Evolutionary conservation across 2,113 vertebrate genomes (phyloP).

Genomic region (Callocephalon fimbriatum): DNA sequence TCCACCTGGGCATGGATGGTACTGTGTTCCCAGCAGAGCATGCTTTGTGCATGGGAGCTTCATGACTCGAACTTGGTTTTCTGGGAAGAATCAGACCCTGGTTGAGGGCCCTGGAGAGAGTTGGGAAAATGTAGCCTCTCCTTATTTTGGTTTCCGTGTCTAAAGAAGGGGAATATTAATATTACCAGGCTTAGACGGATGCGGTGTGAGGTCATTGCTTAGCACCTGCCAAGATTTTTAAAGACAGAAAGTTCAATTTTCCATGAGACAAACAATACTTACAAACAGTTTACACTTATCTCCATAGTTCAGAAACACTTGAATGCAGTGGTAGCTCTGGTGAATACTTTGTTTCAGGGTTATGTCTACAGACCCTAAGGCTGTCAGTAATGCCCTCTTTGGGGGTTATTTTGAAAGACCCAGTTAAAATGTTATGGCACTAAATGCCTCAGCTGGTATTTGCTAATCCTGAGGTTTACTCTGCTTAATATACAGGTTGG

Average conservation of each 20-base stretch:
- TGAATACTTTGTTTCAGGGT: not conserved
- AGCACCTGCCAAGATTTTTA: slow-evolving; percentile 43
- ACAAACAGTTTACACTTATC: not conserved
- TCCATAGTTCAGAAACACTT: not conserved
- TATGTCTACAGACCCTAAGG: not conserved
- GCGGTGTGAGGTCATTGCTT: slow-evolving; percentile 14
- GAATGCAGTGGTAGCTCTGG: not conserved
- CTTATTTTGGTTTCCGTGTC: slow-evolving; percentile 25
- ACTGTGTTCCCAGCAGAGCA: not conserved
- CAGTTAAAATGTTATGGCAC: not conserved
- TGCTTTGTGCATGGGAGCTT: not conserved
- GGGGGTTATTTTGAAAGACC: not conserved
- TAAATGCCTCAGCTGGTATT: not conserved
- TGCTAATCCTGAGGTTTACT: not conserved
- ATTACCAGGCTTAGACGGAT: not conserved
- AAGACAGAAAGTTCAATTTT: slow-evolving; percentile 15
- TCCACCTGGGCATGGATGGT: not conserved
- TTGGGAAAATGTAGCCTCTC: not conserved
- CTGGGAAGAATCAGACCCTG: not conserved
- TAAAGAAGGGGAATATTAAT: slow-evolving; percentile 33
- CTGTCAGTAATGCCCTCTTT: not conserved
- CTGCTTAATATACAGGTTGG: not conserved
- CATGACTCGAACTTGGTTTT: not conserved
- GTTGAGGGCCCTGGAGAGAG: not conserved
- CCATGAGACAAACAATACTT: slow-evolving; percentile 35